Base-by-base conservation (phyloP, 92 coral and sea anemone species). In the Siderastrea siderea region DNA sequence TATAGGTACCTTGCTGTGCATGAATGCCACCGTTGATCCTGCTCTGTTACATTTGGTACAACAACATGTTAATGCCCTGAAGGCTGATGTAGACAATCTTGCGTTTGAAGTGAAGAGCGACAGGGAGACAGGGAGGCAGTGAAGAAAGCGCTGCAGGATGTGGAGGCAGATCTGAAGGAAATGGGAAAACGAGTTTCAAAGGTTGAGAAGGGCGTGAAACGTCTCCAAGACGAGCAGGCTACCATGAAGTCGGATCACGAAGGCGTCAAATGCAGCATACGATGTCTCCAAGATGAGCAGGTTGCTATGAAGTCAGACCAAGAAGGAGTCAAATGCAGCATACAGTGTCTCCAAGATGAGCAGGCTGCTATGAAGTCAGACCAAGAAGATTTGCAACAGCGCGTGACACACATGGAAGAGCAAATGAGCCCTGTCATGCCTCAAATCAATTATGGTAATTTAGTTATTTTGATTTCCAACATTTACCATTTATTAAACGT, bases 61-160 rank as follows among this genome's bases (percentile, higher is more conserved):
- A 61, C 72, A 84, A 2, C 74, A 62, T 49, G 83, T 85, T 3
- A 75, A 6, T 44, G 67, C 50, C 10, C 55, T 85, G 19, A 53
- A 47, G 44, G 44, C 49, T 65, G 89, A 75, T n/a, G 47, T 85
- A 3, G 83, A 85, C 45, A 64, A 75, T 45, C 14, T 85, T 83
- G 53, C 49, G 54, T 75, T 75, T 85, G 89, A 85, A 50, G 17
- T 47, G 48, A 57, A 74, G 17, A 51, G 26, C 8, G 63, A 75
- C 26, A 75, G 63, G 58, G 53, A 51, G 63, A 75, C 26, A 75
- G 63, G 58, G 53, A 51, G 52, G 48, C 43, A 46, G 50, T 85
- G 43, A 64, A 50, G 17, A 55, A 16, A 14, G 75, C 47, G 0
- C 55, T 85, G 17, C 71, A 74, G 6, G 66, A 84, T 48, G 59